Evolutionary conservation across 2,888 invertebrate species (phyloP).

Genomic region (Orthosia gracilis): DNA sequence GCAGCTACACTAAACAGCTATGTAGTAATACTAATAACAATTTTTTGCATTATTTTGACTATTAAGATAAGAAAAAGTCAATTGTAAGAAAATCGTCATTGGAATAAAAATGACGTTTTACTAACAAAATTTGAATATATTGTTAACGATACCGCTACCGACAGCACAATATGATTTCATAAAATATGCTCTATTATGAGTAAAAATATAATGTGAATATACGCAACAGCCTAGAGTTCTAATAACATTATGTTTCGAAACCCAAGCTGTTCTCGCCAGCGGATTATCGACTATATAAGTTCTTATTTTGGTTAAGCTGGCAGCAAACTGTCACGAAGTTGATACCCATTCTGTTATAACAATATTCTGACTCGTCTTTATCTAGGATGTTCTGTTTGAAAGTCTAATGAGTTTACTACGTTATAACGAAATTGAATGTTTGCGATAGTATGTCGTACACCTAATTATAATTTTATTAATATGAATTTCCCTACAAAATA

Average conservation of each 20-base stretch:
- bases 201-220: slow-evolving; percentile 11
- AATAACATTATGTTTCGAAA: slow-evolving; percentile 7
- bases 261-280: neutral
- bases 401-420: neutral
- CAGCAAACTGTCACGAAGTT: slow-evolving; percentile 10
- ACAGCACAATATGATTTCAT: neutral
- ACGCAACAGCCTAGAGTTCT: slow-evolving; percentile 2
- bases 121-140: neutral
- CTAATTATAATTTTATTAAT: too few relatives aligned
- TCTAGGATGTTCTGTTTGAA: slow-evolving; percentile 1
- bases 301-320: slow-evolving; percentile 7
- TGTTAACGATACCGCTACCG: neutral
- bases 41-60: neutral
- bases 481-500: too few relatives aligned
- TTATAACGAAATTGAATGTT: neutral
- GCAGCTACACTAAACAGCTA: too few relatives aligned
- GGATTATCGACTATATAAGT: slow-evolving; percentile 8
- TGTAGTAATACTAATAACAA: slow-evolving; percentile 4
- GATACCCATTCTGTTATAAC: neutral
- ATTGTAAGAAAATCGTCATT: neutral
- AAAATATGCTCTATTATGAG: neutral
- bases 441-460: neutral
- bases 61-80: neutral
- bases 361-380: neutral
- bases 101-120: neutral